phyloP scores from a whole-genome alignment of 2,113 vertebrate species.

The Accipiter virgatus region DNA sequence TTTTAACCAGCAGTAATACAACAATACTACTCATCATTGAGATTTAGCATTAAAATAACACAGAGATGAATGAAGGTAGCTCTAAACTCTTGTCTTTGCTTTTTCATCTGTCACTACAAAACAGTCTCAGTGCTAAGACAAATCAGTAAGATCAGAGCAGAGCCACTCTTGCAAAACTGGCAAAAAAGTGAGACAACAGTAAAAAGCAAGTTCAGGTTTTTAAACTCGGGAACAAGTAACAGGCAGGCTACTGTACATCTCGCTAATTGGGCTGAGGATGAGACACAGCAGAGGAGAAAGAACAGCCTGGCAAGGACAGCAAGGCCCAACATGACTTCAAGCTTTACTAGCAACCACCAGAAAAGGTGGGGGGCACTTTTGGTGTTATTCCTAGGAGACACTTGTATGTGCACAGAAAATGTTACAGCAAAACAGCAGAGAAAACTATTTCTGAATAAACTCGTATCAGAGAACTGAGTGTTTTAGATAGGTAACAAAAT shows the following conservation, averaged over 20 bases:
- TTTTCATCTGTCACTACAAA: neutral
- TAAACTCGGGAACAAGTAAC: neutral
- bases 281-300: slow-evolving; percentile 43
- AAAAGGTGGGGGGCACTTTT: neutral
- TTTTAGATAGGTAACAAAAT: neutral
- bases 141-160: neutral
- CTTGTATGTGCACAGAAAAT: neutral
- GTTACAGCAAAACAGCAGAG: neutral
- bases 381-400: neutral
- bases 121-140: neutral
- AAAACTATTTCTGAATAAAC: neutral
- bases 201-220: neutral
- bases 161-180: neutral
- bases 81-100: neutral
- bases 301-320: slow-evolving; percentile 27
- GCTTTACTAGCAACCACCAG: neutral
- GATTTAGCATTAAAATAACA: slow-evolving; percentile 5
- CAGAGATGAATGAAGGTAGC: neutral
- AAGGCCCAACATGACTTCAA: slow-evolving; percentile 32
- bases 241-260: neutral
- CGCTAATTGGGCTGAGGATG: slow-evolving; percentile 38
- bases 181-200: neutral
- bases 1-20: neutral
- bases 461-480: neutral
- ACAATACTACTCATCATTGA: neutral